phyloP scores from a whole-genome alignment of 1,140 invertebrate species.

The Notospermus geniculatus region DNA sequence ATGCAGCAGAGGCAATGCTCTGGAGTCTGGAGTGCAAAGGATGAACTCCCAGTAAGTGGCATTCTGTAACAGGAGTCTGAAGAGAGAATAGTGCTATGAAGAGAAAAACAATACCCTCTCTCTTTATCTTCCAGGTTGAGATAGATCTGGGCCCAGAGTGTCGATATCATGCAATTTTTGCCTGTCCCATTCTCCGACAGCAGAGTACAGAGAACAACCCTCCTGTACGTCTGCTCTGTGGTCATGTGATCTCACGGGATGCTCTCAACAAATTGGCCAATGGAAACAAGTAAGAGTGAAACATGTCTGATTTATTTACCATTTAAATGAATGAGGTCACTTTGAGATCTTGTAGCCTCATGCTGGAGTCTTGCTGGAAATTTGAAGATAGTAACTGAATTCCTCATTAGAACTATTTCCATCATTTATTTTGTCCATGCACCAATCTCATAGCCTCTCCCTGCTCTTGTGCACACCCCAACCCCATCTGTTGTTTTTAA shows the following conservation, averaged over 20 bases:
- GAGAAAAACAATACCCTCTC: too few species aligned
- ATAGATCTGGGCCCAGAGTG: constrained; percentile 84
- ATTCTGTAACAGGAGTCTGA: neutral
- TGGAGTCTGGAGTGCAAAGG: constrained; percentile 89
- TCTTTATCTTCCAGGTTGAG: constrained; percentile 70
- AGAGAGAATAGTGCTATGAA: too few species aligned
- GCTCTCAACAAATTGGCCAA: constrained; percentile 91
- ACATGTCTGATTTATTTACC: too few species aligned
- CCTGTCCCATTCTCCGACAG: constrained; percentile 95
- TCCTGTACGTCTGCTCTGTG: constrained; percentile 93
- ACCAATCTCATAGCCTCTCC: too few species aligned
- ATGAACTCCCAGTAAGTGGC: constrained; percentile 85
- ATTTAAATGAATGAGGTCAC: too few species aligned
- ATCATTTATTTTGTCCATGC: too few species aligned
- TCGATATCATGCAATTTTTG: constrained; percentile 96
- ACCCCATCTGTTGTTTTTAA: too few species aligned
- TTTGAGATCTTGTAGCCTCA: too few species aligned
- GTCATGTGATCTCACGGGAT: constrained; percentile 96
- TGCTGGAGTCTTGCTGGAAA: too few species aligned
- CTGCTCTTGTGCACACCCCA: too few species aligned
- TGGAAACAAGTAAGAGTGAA: constrained; percentile 76
- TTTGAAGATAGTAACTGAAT: too few species aligned
- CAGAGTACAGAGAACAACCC: constrained; percentile 96
- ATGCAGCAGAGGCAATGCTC: constrained; percentile 94
- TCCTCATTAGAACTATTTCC: too few species aligned